Base-by-base conservation (phyloP, 1,140 invertebrate genomes). In the Bombus consobrinus region DNA sequence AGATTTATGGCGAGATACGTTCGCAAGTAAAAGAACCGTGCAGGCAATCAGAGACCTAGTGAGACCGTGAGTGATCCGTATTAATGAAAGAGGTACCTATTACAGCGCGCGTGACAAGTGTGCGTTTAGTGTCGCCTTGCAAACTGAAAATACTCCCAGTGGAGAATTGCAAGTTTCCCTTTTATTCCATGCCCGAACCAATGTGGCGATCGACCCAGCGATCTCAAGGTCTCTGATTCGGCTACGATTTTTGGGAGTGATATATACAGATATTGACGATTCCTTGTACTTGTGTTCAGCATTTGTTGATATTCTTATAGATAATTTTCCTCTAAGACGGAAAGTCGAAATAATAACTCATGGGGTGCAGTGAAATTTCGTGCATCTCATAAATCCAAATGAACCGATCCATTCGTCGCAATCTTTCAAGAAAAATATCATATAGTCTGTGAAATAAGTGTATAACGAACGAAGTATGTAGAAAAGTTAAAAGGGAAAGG, bases 211-310 rank as follows among this genome's bases (percentile, higher is more conserved):
- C 47, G 37, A 81, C 34, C 25, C 18, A 5, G 6, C 47, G 64
- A 47, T n/a, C 9, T 3, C 77, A 34, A 22, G 68, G 57, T 57
- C 84, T 75, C 62, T 72, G 69, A 74, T 32, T 22, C n/a, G n/a
- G 5, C 18, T 25, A 34, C 34, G 34, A 39, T 53, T 32, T 41
- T 43, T 32, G 53, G 66, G 59, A 81, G 39, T 68, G 22, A 68
- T 81, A 81, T 85, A 81, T 85, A 85, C 84, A 85, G 69, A 59
- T 85, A 85, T 85, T 85, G 84, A 85, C 84, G 84, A 81, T 75
- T 57, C 68, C 84, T 85, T 85, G 84, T 85, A 85, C 84, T 85
- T 75, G 78, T 81, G 84, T 85, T 85, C 43, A 75, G 37, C 43
- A n/a, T 85, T 85, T 74, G 43, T 85, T 39, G 69, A 72, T 69